Percentiles rank a stretch among this genome's conserved stretches.
Conservation (phyloP, 2,113 vertebrate genomes). For the Spea bombifrons region DNA sequence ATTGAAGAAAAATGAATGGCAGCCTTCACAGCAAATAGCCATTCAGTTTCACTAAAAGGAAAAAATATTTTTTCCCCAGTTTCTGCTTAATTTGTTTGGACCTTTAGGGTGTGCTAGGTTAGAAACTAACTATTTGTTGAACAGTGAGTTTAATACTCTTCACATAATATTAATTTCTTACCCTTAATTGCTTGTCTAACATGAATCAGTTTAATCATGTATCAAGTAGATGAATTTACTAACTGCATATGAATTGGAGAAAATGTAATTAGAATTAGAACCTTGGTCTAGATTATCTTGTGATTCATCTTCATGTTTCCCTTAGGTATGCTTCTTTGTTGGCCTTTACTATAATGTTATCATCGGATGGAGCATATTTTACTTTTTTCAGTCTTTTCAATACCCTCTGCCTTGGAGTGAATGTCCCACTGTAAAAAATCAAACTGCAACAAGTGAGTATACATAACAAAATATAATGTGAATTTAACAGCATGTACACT, state of each 20-base stretch:
- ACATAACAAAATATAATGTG: no score
- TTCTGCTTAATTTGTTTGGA: no score
- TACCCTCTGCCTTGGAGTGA: conserved; percentile 95
- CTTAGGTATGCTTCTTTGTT: conserved; percentile 91
- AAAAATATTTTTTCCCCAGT: no score
- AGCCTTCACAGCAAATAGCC: no score
- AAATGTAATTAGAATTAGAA: conserved; percentile 6
- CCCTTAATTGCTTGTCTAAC: neutral
- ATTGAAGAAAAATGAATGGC: no score
- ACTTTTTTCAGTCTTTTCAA: conserved; percentile 98
- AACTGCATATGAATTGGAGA: neutral
- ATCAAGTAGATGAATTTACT: neutral
- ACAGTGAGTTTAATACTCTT: neutral
- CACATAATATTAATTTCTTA: neutral
- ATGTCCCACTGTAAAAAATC: conserved; percentile 82
- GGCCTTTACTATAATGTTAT: conserved; percentile 98
- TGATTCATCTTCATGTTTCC: neutral
- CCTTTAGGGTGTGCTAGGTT: no score
- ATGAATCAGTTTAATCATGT: neutral
- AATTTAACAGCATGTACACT: no score
- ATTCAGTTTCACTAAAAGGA: no score
- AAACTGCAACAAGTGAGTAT: conserved; percentile 77
- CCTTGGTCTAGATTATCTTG: fast-evolving
- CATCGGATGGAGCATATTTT: conserved; percentile 98
- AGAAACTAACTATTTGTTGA: no score